Evolutionary conservation across 1,140 invertebrate genomes (phyloP).

Genomic region (Xylocopa sonorina): DNA sequence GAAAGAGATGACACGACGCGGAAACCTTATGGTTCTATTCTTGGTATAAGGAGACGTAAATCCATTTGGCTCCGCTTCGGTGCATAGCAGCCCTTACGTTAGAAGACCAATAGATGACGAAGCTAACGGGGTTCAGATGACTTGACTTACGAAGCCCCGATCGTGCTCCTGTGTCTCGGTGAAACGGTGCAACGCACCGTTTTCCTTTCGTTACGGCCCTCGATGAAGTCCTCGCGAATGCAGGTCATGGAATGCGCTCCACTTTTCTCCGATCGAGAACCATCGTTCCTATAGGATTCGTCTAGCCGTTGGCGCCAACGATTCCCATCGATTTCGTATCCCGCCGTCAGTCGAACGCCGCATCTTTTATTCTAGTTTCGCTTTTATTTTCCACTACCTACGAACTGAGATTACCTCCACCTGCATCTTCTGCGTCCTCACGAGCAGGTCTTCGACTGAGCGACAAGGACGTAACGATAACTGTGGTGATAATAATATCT

Average conservation of each 20-base stretch:
- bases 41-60: constrained; percentile 69
- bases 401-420: too few species aligned
- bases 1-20: constrained; percentile 58
- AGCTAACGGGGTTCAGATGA: constrained; percentile 74
- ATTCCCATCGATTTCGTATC: too few species aligned
- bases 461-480: too few species aligned
- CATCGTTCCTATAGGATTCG: neutral
- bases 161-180: constrained; percentile 24
- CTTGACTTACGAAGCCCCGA: constrained; percentile 74
- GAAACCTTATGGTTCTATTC: constrained; percentile 75
- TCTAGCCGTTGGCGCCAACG: neutral
- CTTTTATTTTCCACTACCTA: too few species aligned
- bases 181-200: constrained; percentile 47
- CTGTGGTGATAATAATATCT: too few species aligned
- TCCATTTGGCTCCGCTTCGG: constrained; percentile 61
- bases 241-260: constrained; percentile 46
- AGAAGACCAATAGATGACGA: constrained; percentile 71
- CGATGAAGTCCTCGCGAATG: constrained; percentile 55
- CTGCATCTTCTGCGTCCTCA: too few species aligned
- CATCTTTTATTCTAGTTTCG: too few species aligned
- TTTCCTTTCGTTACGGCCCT: constrained; percentile 35
- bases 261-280: constrained; percentile 32
- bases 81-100: constrained; percentile 46
- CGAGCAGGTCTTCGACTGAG: too few species aligned
- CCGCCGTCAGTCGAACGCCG: too few species aligned